Evolutionary conservation across 2,888 invertebrate species (phyloP), one percentile per base, ranked within the genome.

Genomic region (Camponotus fellah): DNA sequence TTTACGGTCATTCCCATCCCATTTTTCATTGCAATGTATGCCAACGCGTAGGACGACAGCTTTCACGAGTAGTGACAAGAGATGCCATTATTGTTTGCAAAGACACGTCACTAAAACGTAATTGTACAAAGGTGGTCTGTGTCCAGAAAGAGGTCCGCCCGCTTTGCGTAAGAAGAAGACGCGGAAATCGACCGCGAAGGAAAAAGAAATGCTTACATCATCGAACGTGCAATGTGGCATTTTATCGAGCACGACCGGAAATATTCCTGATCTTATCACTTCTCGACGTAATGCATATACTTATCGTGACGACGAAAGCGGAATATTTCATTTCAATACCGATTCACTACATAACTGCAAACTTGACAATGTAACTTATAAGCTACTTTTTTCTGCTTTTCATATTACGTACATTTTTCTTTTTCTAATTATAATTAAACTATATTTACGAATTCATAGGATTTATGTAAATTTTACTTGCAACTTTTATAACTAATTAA

Each of bases 71-170:
- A n/a, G 40, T 21, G 75, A 66, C 71, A 75, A 82, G 81, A 79
- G 85, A 71, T 77, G 82, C 83, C 84, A 79, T 83, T 86, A 90
- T 90, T 89, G 88, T 86, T 85, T 82, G 82, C 86, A 32, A 74
- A 62, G 77, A 68, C 49, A 84, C 58, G 76, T 62, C 84, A 82
- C 64, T 49, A 82, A 5, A 43, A 74, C 79, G 66, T 84, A 87
- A 89, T 90, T 86, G 80, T 82, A 85, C 89, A 82, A 87, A 89
- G 89, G 89, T 85, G 82, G 87, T 64, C 79, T 79, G 62, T 85
- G 89, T 90, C 87, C 89, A 90, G 89, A 90, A 90, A 90, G 85
- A 89, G 89, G 89, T 90, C 89, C 90, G 86, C 83, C 90, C 81
- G 69, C 5, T 71, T 92, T 92, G 89, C 91, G 91, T 88, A 92